Base-by-base conservation (phyloP, 2,888 invertebrate genomes). In the Lycocerus yunnanus region DNA sequence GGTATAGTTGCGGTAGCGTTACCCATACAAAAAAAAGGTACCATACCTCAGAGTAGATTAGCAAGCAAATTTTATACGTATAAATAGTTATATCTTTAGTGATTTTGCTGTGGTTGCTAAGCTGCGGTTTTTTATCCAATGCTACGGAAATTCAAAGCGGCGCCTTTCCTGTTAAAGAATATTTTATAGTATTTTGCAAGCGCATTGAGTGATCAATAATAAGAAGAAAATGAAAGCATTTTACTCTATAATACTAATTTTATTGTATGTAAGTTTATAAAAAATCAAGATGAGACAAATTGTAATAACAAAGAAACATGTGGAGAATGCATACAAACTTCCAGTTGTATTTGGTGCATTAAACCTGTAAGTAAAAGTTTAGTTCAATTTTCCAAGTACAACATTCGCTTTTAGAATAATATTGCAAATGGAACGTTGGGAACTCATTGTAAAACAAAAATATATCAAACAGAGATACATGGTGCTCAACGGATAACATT, bases 281-380 rank as follows among this genome's bases (percentile, higher is more conserved):
- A 24, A n/a, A 18, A 27, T n/a, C 66, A 74, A 74, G 73, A 68
- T 43, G 65, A 71, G 65, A 24, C 65, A 27, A 68, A 79, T 3
- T 88, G 88, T 79, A 82, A 83, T 10, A 81, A 84, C 0, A 86
- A 87, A 75, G 85, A 86, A 77, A 86, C 84, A 2, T 90, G 90
- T 78, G 79, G 84, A n/a, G 85, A 84, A 16, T 90, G 89, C 77
- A 84, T 89, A 59, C 87, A 86, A 79, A 87, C 87, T 65, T 81
- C 85, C 1, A 85, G 82, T 43, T 90, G 90, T 82, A 84, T 85
- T 69, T 90, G 90, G 90, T 90, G 90, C 80, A 84, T 85, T 0
- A 80, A 82, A 61, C 81, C 82, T 80, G 84, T 76, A 69, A 69
- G 73, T 74, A 15, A 15, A 14, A 16, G 14, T 60, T 60, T 24